Evolutionary conservation across 2,797 vertebrate genomes (phyloP), one percentile per base, ranked within the genome.

Genomic region (Channallabes apus): DNA sequence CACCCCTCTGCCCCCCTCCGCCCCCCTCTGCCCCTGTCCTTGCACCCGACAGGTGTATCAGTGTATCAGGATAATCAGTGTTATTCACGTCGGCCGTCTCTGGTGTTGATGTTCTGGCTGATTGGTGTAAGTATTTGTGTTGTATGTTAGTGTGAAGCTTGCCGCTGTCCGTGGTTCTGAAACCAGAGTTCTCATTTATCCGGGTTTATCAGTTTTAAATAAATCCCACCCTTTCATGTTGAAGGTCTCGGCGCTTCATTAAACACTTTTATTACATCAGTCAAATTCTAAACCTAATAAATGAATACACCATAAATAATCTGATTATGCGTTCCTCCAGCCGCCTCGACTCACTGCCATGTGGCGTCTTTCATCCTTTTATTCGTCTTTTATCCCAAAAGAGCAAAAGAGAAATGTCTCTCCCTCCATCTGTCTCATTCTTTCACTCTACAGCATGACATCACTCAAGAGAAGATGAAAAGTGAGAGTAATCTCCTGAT

Each of bases 341-440:
- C 29, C 18, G 18, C 51, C 22, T 4, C 20, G 18, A 0, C 35
- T 77, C 18, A 32, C 54, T 77, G 29, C 75, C 75, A 59, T 59
- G 75, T 76, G 73, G n/a, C 73, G 12, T 15, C 75, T 59, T 77
- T 77, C 64, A 77, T 35, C 75, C 56, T 22, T 77, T 77, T 58
- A 35, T 59, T 32, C 9, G 5, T 59, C 75, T 77, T 77, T 77
- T 58, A 77, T 77, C 75, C 56, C 20, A 0, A 35, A 32, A n/a
- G 54, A 32, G 54, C 51, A 22, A 77, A 73, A 58, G 54, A 58
- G 73, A 77, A 35, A 35, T 12, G 8, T 77, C 75, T 77, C 75
- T 77, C 54, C 18, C 29, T 58, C 54, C 54, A 77, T 77, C 75
- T 77, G 75, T 59, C 41, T 84, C n/a, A 64, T 41, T 51, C 82